Conservation (phyloP, 2,888 invertebrate genomes). For the Pristionchus entomophagus region DNA sequence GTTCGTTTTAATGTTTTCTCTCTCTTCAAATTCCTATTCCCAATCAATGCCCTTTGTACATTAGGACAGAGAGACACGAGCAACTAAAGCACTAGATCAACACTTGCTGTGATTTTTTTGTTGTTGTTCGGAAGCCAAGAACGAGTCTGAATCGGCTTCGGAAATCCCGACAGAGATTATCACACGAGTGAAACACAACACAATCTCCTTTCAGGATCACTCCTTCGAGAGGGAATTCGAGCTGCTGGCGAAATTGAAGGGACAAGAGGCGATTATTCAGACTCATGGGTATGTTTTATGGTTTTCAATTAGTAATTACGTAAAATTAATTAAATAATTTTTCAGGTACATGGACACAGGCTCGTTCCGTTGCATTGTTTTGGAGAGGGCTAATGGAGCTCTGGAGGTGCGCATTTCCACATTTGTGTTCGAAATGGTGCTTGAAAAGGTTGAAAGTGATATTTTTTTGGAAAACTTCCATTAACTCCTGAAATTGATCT, state of each 20-base stretch:
- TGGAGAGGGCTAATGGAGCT: neutral
- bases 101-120: too few species aligned
- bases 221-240: conserved; percentile 2
- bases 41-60: too few species aligned
- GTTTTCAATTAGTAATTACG: neutral
- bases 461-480: too few species aligned
- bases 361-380: neutral
- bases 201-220: neutral
- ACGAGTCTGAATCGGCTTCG: too few species aligned
- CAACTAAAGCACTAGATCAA: too few species aligned
- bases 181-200: too few species aligned
- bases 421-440: too few species aligned
- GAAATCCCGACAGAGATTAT: too few species aligned
- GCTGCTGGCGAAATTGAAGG: neutral
- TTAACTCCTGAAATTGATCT: too few species aligned
- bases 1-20: neutral
- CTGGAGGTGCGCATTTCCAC: neutral
- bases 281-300: neutral
- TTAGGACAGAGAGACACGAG: too few species aligned
- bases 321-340: neutral
- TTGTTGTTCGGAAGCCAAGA: too few species aligned
- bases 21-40: neutral
- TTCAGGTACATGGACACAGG: neutral
- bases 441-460: too few species aligned
- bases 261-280: neutral